Evolutionary conservation across 1,140 invertebrate species (phyloP).

Genomic region (Cyrtorhinus lividipennis): DNA sequence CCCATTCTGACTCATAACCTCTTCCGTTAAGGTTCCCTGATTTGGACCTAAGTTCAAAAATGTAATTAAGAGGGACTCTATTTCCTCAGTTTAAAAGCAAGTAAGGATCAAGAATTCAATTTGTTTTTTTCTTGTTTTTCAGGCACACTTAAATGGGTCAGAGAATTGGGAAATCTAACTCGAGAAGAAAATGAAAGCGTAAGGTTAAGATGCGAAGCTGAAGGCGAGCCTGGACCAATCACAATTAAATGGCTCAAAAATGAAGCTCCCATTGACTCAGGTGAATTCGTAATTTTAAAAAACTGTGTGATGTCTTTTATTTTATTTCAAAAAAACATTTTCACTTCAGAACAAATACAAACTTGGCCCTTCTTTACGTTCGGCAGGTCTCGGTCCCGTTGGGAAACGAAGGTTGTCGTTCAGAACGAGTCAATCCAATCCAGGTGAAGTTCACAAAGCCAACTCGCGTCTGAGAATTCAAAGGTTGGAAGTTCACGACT

Average conservation of each 20-base stretch:
- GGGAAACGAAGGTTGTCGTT: conserved; percentile 30
- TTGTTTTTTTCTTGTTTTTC: conserved; percentile 20
- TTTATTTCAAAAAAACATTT: too few species aligned
- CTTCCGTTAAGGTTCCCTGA: too few species aligned
- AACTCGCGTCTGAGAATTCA: conserved; percentile 41
- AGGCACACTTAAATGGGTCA: conserved; percentile 25
- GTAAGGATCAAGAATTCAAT: too few species aligned
- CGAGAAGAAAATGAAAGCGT: conserved; percentile 43
- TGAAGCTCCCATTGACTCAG: conserved; percentile 37
- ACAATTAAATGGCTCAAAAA: conserved; percentile 54
- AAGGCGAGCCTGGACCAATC: conserved; percentile 41
- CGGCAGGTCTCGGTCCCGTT: conserved; percentile 14
- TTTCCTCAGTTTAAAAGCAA: too few species aligned
- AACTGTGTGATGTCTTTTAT: not conserved
- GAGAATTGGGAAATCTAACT: conserved; percentile 41
- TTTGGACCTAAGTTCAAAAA: too few species aligned
- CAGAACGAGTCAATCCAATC: conserved; percentile 14
- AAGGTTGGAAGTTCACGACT: conserved; percentile 46
- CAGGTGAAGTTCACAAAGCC: conserved; percentile 21
- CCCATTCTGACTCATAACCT: too few species aligned
- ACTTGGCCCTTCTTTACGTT: not conserved
- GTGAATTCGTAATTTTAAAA: conserved; percentile 2
- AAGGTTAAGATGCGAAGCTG: conserved; percentile 50
- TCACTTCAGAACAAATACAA: too few species aligned
- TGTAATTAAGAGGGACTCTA: too few species aligned